Conservation (phyloP, 2,797 vertebrate species). For the Tokudaia muenninki region DNA sequence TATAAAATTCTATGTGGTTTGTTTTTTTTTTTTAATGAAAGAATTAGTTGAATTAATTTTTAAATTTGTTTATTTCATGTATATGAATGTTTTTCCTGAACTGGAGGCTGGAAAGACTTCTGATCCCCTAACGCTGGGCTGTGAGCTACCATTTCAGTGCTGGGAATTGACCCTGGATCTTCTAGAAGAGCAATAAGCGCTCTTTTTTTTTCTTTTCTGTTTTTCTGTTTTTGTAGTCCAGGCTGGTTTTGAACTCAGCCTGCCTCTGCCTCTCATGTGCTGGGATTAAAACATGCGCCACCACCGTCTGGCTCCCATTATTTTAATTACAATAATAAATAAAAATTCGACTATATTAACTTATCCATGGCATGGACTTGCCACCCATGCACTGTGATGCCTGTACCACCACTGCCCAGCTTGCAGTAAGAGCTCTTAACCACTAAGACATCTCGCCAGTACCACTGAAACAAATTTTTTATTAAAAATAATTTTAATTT, state of each 20-base stretch:
- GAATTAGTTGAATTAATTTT: background rate
- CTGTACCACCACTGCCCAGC: background rate
- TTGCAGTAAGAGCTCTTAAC: background rate
- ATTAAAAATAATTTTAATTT: conserved; percentile 61
- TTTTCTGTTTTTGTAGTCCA: background rate
- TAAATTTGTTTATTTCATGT: background rate
- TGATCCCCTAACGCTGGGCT: background rate
- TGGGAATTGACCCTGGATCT: background rate
- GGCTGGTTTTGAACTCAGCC: background rate
- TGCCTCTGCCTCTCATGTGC: background rate
- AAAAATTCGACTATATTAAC: background rate
- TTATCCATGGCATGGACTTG: background rate
- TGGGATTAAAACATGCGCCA: background rate
- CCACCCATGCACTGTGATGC: background rate
- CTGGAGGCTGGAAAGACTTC: background rate
- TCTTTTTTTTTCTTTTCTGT: background rate
- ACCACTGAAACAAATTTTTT: conserved; percentile 6
- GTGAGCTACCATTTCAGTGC: background rate
- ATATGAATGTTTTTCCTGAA: background rate
- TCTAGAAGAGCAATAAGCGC: background rate
- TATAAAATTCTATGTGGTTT: background rate
- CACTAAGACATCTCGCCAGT: background rate
- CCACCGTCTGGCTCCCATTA: background rate
- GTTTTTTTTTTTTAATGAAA: background rate
- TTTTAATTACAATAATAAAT: background rate